Evolutionary conservation across 2,888 invertebrate species (phyloP), one percentile per base, ranked within the genome.

Genomic region (Arrhopalites spinosus): DNA sequence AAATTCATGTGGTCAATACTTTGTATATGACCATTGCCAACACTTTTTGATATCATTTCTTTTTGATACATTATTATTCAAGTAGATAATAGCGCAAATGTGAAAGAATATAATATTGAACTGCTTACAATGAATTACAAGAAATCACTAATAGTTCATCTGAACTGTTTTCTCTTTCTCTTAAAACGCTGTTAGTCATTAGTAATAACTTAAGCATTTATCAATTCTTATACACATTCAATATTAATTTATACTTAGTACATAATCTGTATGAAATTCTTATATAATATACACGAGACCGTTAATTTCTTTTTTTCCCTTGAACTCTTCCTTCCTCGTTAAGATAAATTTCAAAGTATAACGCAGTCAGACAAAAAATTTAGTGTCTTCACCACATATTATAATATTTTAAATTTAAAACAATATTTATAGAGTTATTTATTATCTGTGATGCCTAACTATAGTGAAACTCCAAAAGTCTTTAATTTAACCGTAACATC

Each of bases 401-500:
- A 50, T 50, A 45, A 45, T 45, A 11, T 11, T 15, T 45, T 11
- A 7, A 45, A 11, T n/a, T 50, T 15, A 50, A 50, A 50, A 50
- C 50, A 50, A 50, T 50, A 50, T 15, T 15, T n/a, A 50, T 45
- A 11, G 8, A 45, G 15, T 50, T n/a, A 50, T 3, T 50, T 50
- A 15, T n/a, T 50, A n/a, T 50, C n/a, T 50, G n/a, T n/a, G 50
- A 50, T 50, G 15, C 15, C 17, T 50, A 50, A 50, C 17, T 50
- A 50, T n/a, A n/a, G n/a, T n/a, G n/a, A n/a, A n/a, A 50, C 15
- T 50, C 50, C 50, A 50, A n/a, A 3, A 13, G 2, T 50, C 15
- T 15, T 13, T 15, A 50, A 50, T 63, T n/a, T 63, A 29, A 63
- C 63, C 20, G n/a, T 73, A 73, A 63, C 64, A 63, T 43, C 73